Base-by-base conservation (phyloP, 2,888 invertebrate genomes). In the Archips xylosteana region DNA sequence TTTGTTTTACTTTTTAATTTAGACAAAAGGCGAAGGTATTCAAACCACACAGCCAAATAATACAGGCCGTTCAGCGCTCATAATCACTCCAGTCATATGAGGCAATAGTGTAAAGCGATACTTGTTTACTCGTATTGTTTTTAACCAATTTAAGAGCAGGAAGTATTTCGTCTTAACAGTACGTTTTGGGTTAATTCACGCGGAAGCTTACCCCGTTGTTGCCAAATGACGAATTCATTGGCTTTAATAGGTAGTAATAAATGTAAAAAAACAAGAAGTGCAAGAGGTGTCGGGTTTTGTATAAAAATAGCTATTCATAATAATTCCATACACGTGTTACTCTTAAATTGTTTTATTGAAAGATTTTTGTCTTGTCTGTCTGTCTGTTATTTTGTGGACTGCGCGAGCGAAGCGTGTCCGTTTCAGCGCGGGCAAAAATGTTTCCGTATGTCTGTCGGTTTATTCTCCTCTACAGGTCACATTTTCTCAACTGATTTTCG, bases 111-210 rank as follows among this genome's bases (percentile, higher is more conserved):
- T 51, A n/a, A 34, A 49, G 36, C 6, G 34, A 60, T 60, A 60
- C 36, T 32, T 47, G 32, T 63, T 63, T 32, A 32, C 23, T 23
- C 32, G 9, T 60, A 57, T 63, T 63, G 9, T 47, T 63, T 64
- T 64, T 2, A 64, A 36, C 36, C 65, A 51, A 51, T 65, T 64
- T 65, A 36, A 51, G 49, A 51, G 47, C 65, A 65, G 65, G 65
- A 65, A 65, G 51, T 65, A 36, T 36, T 60, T 36, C 36, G 60
- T 60, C 36, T 65, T 6, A 51, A 49, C 49, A 15, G 51, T 65
- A n/a, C 6, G 8, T 65, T 65, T 65, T 36, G 34, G 65, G 65
- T 65, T 65, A 51, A 51, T 51, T 2, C 12, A 65, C 51, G 65
- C 51, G 65, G 65, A 65, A 65, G 51, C 32, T 34, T 32, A 9